A percentile compares a stretch with the other conserved stretches of the same genome.
Conservation (phyloP, 2,797 vertebrate species). For the Buceros bicornis region DNA sequence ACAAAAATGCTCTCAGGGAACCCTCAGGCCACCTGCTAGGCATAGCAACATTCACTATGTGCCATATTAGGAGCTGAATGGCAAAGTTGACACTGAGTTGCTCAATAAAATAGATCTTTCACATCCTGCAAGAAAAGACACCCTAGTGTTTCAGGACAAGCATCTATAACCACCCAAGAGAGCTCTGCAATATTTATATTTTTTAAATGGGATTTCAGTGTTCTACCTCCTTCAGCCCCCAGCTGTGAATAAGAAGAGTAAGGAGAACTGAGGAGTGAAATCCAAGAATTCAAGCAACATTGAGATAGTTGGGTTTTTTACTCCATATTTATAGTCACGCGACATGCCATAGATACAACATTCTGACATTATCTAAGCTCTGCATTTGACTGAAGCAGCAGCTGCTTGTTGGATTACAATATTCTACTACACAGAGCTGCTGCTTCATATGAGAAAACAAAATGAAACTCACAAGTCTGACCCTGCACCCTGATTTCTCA, state of each 20-base stretch:
- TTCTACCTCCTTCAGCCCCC: not conserved
- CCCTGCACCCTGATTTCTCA: not conserved
- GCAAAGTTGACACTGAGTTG: slow-evolving; percentile 46
- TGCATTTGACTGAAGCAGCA: slow-evolving; percentile 25
- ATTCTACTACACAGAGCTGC: not conserved
- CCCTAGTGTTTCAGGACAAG: slow-evolving; percentile 30
- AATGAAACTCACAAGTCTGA: not conserved
- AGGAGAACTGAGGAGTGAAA: slow-evolving; percentile 11
- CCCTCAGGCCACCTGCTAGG: slow-evolving; percentile 63
- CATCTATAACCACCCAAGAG: slow-evolving; percentile 13
- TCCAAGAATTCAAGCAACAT: not conserved
- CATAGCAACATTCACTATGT: slow-evolving; percentile 51
- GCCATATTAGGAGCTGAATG: slow-evolving; percentile 53
- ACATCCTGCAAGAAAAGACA: slow-evolving; percentile 35
- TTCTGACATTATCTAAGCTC: slow-evolving; percentile 25
- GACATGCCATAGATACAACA: not conserved
- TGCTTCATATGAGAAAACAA: not conserved
- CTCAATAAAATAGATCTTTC: slow-evolving; percentile 43
- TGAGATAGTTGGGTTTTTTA: not conserved
- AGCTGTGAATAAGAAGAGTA: not conserved
- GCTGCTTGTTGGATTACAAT: not conserved
- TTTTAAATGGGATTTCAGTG: slow-evolving; percentile 26
- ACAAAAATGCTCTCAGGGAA: slow-evolving; percentile 69
- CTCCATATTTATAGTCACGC: not conserved
- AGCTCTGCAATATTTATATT: slow-evolving; percentile 36